Evolutionary conservation across 2,113 vertebrate species (phyloP).

Genomic region (Paracanthobrama guichenoti): DNA sequence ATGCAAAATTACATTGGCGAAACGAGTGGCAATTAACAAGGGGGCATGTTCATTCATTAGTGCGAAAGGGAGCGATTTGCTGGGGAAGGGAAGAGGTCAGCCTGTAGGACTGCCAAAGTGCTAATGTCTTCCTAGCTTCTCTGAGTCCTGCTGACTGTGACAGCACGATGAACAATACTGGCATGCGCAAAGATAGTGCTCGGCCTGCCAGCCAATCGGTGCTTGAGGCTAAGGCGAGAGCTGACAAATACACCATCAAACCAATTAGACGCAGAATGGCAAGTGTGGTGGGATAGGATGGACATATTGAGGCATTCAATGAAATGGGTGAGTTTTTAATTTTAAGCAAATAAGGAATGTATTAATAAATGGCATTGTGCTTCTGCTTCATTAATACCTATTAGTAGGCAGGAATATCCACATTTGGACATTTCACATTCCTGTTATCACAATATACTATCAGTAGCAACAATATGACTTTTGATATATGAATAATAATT

Average conservation of each 20-base stretch:
- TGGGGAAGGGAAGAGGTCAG: constrained; percentile 53
- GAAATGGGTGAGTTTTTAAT: not conserved
- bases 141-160: constrained; percentile 43
- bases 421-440: too few relatives aligned
- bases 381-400: too few relatives aligned
- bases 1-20: constrained; percentile 57
- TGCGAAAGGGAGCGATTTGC: constrained; percentile 37
- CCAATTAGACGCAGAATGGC: not conserved
- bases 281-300: not conserved
- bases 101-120: constrained; percentile 51
- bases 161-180: constrained; percentile 41
- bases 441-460: too few relatives aligned
- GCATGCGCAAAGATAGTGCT: not conserved
- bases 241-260: constrained; percentile 21
- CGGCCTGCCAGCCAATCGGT: constrained; percentile 31
- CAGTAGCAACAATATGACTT: too few relatives aligned
- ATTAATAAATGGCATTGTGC: not conserved
- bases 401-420: too few relatives aligned
- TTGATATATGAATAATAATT: too few relatives aligned
- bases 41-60: constrained; percentile 57
- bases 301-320: not conserved
- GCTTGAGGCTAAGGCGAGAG: constrained; percentile 5
- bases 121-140: constrained; percentile 44
- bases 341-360: not conserved
- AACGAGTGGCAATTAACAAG: constrained; percentile 54